These are phyloP conservation scores for Acanthosoma haemorrhoidale DNA, from an alignment of 2,888 invertebrate genomes.

Conservation along the genomic window DNA sequence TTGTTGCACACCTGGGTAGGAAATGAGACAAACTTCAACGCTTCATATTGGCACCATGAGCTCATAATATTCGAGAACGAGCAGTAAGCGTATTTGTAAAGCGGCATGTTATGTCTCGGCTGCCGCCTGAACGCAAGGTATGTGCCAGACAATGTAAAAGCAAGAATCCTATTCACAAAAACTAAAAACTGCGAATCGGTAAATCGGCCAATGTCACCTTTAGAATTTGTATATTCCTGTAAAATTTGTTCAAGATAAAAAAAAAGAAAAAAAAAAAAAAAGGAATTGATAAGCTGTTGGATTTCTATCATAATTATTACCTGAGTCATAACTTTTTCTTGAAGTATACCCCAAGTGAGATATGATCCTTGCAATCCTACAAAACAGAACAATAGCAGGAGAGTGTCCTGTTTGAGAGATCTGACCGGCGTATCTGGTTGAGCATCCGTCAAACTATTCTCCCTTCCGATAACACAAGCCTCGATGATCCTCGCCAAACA, in stretches of 20 bases:
- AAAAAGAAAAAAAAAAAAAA: not conserved
- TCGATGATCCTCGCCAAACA: conserved; percentile 46
- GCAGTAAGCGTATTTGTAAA: conserved; percentile 92
- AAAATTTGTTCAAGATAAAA: conserved; percentile 2
- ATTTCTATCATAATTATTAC: conserved; percentile 47
- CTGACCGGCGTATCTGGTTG: conserved; percentile 48
- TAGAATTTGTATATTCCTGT: conserved; percentile 61
- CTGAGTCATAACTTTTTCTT: conserved; percentile 97
- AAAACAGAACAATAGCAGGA: conserved; percentile 70
- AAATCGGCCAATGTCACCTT: conserved; percentile 65
- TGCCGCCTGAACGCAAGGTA: conserved; percentile 59
- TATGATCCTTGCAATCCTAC: conserved; percentile 84
- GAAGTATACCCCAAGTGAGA: conserved; percentile 91
- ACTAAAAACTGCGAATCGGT: conserved; percentile 95
- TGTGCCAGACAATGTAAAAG: conserved; percentile 64
- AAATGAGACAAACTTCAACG: conserved; percentile 95
- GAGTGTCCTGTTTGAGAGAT: conserved; percentile 55
- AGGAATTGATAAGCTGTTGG: too few relatives aligned
- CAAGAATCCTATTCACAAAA: conserved; percentile 87
- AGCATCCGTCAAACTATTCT: conserved; percentile 28
- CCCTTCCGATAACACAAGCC: conserved; percentile 53
- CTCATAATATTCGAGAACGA: conserved; percentile 96
- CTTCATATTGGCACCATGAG: conserved; percentile 99
- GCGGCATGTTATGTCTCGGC: conserved; percentile 71
- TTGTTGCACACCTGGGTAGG: conserved; percentile 90